Evolutionary conservation across 2,888 invertebrate genomes (phyloP), one percentile per base, ranked within the genome.

Genomic region (Ophion ellenae): DNA sequence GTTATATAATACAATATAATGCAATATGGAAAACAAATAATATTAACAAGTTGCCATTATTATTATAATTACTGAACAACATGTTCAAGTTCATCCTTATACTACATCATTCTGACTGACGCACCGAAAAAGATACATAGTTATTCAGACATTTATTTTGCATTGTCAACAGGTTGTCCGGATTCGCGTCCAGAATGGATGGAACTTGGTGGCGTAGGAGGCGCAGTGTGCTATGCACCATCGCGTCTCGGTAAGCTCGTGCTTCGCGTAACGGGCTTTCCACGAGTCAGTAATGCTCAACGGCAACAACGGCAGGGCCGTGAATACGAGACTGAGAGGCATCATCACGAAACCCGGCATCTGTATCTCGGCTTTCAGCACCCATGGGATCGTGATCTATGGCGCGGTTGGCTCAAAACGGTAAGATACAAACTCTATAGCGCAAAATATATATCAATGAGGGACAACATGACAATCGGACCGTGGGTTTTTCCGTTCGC

Each of bases 321-420:
- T 45, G 76, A 83, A 79, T 80, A 67, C 66, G 71, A 79, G 57
- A 32, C 28, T n/a, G 78, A 86, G 77, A 76, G 59, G 17, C 90
- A 90, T 88, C 92, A 92, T 85, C 90, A 90, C 17, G 94, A 94
- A 73, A 93, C 93, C 57, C 95, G 95, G 90, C 96, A 96, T 89
- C 94, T 96, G 69, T 96, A 96, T 90, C 94, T 96, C 2, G 96
- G 96, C 75, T 96, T 96, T 92, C 95, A 95, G 88, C 95, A 96
- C 66, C 94, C 95, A 86, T 96, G 96, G 96, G 96, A 96, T 91
- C 94, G 96, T 89, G 96, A 96, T 89, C 94, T 96, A 91, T 96
- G 96, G 96, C 95, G 95, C 87, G 94, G 94, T 88, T 96, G 96
- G 96, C 92, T 96, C 10, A 95, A 95, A 93, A 95, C 96, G 95